Evolutionary conservation across 2,797 vertebrate genomes (phyloP), one percentile per base, ranked within the genome.

Genomic region (Tragelaphus eurycerus): DNA sequence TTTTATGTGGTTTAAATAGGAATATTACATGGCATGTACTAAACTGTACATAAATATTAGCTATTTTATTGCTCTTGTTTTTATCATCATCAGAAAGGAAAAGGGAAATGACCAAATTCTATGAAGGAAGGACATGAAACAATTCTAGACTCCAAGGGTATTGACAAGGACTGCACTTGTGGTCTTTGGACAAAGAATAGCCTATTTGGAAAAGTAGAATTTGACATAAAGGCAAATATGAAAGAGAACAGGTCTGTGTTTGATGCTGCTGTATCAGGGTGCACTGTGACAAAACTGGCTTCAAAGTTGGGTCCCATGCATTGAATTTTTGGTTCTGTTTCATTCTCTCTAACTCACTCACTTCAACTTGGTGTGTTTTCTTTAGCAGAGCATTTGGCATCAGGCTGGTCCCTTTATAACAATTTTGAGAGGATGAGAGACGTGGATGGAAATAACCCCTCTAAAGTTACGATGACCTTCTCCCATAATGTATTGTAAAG

Each of bases 391-490:
- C 59, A 43, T 60, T 98, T 98, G 98, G 97, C 98, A 97, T 97
- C 59, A 13, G 83, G 94, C 97, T 78, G 95, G 94, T 87, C 48
- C 97, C 7, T 84, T 93, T 93, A 89, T 97, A 98, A 98, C 97
- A 97, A 96, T 98, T 98, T 98, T 90, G 98, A 98, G 97, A 98
- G 97, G 96, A 98, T 98, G 90, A 98, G 78, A 81, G 92, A 95
- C 64, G 34, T 92, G 96, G 98, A 98, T 98, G 97, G 96, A 98
- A 98, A 98, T 98, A 97, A 93, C 98, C 95, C 97, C 97, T 98
- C 98, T 98, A 98, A 98, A 98, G 97, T 98, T 96, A 98, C 97
- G 90, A 96, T 98, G 98, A 98, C 97, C 98, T 98, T 98, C 98
- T 98, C 96, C 95, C 97, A 97, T 93, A 98, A 98, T 97, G 98